These are phyloP conservation scores for Linepithema humile DNA, from an alignment of 1,140 invertebrate genomes.

Conservation along the genomic window DNA sequence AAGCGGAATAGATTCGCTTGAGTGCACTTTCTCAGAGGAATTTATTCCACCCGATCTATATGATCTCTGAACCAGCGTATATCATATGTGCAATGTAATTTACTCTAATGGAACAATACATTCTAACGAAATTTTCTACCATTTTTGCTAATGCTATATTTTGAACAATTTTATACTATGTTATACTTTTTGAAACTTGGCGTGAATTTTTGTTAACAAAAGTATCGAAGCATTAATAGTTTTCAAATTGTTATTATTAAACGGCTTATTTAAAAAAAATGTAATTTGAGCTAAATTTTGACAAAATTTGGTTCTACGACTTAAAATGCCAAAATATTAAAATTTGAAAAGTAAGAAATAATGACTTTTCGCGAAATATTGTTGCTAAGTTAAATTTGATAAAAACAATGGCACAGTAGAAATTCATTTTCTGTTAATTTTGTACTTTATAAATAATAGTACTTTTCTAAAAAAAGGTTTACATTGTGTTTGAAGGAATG, in stretches of 20 bases:
- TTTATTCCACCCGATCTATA: slow-evolving; percentile 26
- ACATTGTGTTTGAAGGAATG: too few species aligned
- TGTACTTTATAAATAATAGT: too few species aligned
- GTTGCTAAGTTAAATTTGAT: neutral
- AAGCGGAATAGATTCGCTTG: slow-evolving; percentile 55
- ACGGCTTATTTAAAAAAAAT: too few species aligned
- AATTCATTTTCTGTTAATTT: neutral
- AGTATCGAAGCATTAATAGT: too few species aligned
- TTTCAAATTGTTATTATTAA: too few species aligned
- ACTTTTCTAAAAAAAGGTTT: too few species aligned
- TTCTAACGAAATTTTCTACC: neutral
- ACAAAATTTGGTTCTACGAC: neutral
- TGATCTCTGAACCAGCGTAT: slow-evolving; percentile 28
- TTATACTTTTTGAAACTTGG: neutral
- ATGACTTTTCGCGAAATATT: neutral
- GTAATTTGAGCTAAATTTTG: neutral
- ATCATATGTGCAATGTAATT: neutral
- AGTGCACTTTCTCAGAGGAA: slow-evolving; percentile 55
- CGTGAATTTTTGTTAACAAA: neutral
- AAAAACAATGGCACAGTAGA: neutral
- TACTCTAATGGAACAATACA: neutral
- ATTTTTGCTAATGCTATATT: neutral
- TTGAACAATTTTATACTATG: neutral
- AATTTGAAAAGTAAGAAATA: neutral
- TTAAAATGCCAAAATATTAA: neutral